Percentiles rank a stretch among this genome's conserved stretches.
These are phyloP conservation scores for Dasypus novemcinctus DNA, from an alignment of 2,113 vertebrate genomes.

Conservation along the genomic window DNA sequence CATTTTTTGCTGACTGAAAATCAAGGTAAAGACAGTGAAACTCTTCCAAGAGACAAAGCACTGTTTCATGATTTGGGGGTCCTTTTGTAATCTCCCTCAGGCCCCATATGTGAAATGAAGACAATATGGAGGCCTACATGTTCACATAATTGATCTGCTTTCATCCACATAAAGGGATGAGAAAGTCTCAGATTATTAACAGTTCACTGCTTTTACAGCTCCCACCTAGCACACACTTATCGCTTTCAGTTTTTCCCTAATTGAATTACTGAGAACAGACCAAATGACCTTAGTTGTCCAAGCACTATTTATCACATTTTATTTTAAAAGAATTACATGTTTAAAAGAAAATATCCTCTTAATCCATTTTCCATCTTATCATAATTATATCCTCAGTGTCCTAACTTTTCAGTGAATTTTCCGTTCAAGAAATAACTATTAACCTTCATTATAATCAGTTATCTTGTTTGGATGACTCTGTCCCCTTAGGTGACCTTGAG, in stretches of 20 bases:
- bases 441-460: constrained; percentile 46
- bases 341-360: constrained; percentile 65
- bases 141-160: constrained; percentile 72
- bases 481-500: constrained; percentile 75
- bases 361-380: constrained; percentile 27
- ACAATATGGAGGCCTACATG: constrained; percentile 49
- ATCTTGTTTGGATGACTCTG: constrained; percentile 76
- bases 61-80: not conserved
- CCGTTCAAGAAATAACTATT: constrained; percentile 63
- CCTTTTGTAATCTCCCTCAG: constrained; percentile 33
- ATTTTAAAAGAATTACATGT: constrained; percentile 69
- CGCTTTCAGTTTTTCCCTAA: constrained; percentile 56
- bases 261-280: constrained; percentile 72
- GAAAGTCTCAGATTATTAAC: constrained; percentile 75
- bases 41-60: constrained; percentile 21
- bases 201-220: constrained; percentile 75
- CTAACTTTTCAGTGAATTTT: constrained; percentile 72
- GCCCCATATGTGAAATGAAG: constrained; percentile 53
- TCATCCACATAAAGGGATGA: constrained; percentile 66
- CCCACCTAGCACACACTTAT: constrained; percentile 67
- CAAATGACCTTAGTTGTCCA: constrained; percentile 73
- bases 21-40: constrained; percentile 12
- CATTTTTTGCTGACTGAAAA: constrained; percentile 1
- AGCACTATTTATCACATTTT: constrained; percentile 74
- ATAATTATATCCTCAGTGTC: constrained; percentile 42